Base-by-base conservation (phyloP, 1,140 invertebrate genomes). In the Leptinotarsa lineolata region DNA sequence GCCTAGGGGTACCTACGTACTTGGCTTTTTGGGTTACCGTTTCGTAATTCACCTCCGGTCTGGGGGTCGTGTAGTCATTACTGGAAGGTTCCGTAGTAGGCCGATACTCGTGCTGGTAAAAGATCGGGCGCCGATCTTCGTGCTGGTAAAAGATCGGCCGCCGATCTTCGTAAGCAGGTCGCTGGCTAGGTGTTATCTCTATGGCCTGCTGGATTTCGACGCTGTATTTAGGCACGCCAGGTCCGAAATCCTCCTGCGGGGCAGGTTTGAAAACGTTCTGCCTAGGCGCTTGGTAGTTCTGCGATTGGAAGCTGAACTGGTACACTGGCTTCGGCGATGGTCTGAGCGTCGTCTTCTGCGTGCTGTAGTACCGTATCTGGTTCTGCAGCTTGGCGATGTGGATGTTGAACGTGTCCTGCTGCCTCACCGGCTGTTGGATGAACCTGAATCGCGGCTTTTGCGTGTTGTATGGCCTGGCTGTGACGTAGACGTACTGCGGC, bases 171-270 rank as follows among this genome's bases (percentile, higher is more conserved):
- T 30, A 63, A 24, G 54, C 24, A 2, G 79, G 76, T 21, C 63
- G 48, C 73, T 77, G 64, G 12, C 76, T 78, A 16, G 81, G 78
- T 2, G 81, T 74, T 30, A 84, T 77, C 72, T 84, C 80, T 13
- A 84, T 77, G 44, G 83, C 83, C 18, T 79, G 81, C 77, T 84
- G 81, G 46, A 84, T 82, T 74, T 84, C 76, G 1, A 89, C 88
- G 78, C 88, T 90, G 79, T 91, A 91, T 77, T 89, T 88, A 12
- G 89, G 88, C 77, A 89, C 81, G 83, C 88, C 88, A 6, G 89
- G 89, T 70, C 88, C 85, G 80, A 91, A 90, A 22, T 88, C 87
- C 79, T 90, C 87, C 16, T 87, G 68, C 3, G 74, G 76, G 3
- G 78, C 77, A 3, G 78, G 76, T 46, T 72, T 71, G 21, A 79